Base-by-base conservation (phyloP, 2,888 invertebrate genomes). In the Melipona bicolor region DNA sequence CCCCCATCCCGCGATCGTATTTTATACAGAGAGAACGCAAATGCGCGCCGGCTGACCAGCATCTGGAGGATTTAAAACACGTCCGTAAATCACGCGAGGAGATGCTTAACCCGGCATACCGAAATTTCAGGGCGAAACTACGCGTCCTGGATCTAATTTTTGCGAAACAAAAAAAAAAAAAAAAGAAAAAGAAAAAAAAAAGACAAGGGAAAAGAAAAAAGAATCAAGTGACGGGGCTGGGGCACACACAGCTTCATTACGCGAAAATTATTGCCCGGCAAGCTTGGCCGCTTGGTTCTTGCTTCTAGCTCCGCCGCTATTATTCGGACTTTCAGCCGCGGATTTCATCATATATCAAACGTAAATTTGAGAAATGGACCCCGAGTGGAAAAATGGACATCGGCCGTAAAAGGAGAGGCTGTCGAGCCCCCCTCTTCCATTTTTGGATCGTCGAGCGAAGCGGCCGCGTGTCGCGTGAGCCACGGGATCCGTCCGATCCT, bases 51-150 rank as follows among this genome's bases (percentile, higher is more conserved):
- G 17, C 21, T 5, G 32, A 32, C 54, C 27, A 83, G 64, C 76
- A 69, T 69, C 72, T 68, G 67, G 56, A 68, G 72, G 83, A 79
- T 81, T 83, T 81, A 81, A 81, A 83, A 83, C 43, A 43, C 43
- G 62, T 15, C 24, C 59, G 70, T 81, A 83, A 83, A 82, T 82
- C 79, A 79, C 74, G 21, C 4, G 21, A 36, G n/a, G 74, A 49
- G 65, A 75, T 43, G 62, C 74, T 61, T 61, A 9, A 43, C 32
- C 27, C 27, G 4, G 56, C 49, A 4, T 36, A 32, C 43, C 68
- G 71, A 77, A 77, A 62, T 77, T 71, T 43, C 74, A 2, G 56
- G 59, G 69, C 59, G 5, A 19, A 43, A 43, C 49, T 59, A 61
- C 75, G 75, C 43, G 3, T n/a, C n/a, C 27, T 15, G 49, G 13